Percentiles rank a stretch among this genome's conserved stretches.
Evolutionary conservation across 2,888 invertebrate genomes (phyloP).

Genomic region (Melangyna quadrimaculata): DNA sequence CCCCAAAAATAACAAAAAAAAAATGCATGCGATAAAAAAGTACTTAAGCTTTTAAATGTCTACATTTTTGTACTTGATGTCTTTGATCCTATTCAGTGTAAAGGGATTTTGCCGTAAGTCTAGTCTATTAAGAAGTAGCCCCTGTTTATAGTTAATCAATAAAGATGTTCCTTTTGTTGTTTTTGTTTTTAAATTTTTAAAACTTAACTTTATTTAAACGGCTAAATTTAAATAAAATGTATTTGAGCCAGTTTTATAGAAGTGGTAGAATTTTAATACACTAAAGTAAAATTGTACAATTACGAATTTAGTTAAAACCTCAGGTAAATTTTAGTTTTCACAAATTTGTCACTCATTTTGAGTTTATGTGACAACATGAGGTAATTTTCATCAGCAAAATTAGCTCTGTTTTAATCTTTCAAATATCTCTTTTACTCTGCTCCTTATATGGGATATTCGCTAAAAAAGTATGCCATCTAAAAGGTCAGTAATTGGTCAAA

Average conservation of each 20-base stretch:
- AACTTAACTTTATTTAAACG: neutral
- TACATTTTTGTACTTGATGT: slow-evolving; percentile 61
- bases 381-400: too few relatives aligned
- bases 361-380: too few relatives aligned
- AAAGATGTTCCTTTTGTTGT: neutral
- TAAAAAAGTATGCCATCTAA: too few relatives aligned
- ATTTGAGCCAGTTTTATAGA: slow-evolving; percentile 29
- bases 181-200: neutral
- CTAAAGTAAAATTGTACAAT: neutral
- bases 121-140: slow-evolving; percentile 51
- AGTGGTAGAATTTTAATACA: too few relatives aligned
- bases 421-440: too few relatives aligned
- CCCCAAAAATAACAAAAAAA: neutral
- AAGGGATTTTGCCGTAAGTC: slow-evolving; percentile 65
- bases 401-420: too few relatives aligned
- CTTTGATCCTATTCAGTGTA: slow-evolving; percentile 64
- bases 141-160: slow-evolving; percentile 13
- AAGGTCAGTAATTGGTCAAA: too few relatives aligned
- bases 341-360: too few relatives aligned
- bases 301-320: too few relatives aligned
- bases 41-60: slow-evolving; percentile 42
- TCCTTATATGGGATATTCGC: too few relatives aligned
- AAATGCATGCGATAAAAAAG: slow-evolving; percentile 4
- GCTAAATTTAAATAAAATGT: neutral
- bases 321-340: too few relatives aligned